A percentile compares a stretch with the other conserved stretches of the same genome.
Evolutionary conservation across 2,888 invertebrate species (phyloP).

Genomic region (Polyploca ridens): DNA sequence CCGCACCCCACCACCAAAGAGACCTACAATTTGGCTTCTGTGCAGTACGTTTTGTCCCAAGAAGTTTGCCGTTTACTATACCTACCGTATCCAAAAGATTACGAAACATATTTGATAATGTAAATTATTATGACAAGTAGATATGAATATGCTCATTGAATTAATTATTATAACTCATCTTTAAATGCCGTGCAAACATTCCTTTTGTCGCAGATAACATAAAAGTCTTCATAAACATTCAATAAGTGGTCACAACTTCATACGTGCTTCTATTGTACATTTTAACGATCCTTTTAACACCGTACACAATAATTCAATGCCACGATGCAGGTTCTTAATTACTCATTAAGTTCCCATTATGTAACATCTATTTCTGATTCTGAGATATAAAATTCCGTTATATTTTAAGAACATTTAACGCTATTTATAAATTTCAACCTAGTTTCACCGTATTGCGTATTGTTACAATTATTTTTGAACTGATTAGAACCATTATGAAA

Average conservation of each 20-base stretch:
- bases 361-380: neutral
- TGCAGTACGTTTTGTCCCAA: too few species aligned
- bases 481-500: too few species aligned
- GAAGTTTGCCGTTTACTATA: too few species aligned
- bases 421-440: too few species aligned
- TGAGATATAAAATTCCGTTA: neutral
- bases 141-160: too few species aligned
- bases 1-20: too few species aligned
- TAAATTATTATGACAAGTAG: neutral
- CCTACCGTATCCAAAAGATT: too few species aligned
- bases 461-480: too few species aligned
- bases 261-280: conserved; percentile 3
- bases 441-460: too few species aligned
- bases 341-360: neutral
- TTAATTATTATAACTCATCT: neutral
- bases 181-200: neutral
- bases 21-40: too few species aligned
- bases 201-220: neutral
- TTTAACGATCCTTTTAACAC: neutral
- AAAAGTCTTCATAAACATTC: neutral
- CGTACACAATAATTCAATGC: neutral
- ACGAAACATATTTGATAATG: neutral
- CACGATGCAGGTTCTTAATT: neutral
- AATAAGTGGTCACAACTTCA: neutral
- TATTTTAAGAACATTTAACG: neutral